Evolutionary conservation across 2,113 vertebrate species (phyloP).

Genomic region (Chloroceryle aenea): DNA sequence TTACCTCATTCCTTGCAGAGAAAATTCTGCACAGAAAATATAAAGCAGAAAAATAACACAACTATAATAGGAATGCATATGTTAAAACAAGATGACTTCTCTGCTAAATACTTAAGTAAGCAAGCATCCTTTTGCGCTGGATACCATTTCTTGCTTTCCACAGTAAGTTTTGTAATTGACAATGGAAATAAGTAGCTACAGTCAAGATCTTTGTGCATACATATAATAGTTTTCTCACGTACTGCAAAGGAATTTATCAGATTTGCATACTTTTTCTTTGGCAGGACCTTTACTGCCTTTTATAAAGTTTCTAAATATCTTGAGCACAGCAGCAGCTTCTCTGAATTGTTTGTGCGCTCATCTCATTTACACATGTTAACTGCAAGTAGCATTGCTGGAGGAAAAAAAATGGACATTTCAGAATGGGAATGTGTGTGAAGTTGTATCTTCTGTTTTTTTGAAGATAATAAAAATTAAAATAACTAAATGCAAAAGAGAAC

Average conservation of each 20-base stretch:
- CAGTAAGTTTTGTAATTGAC: conserved; percentile 59
- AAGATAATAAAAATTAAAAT: conserved; percentile 66
- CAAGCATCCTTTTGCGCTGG: conserved; percentile 31
- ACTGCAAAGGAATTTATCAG: conserved; percentile 49
- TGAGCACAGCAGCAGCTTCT: conserved; percentile 35
- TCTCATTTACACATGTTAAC: conserved; percentile 62
- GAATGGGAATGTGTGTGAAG: background rate
- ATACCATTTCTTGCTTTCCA: conserved; percentile 38
- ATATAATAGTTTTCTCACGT: background rate
- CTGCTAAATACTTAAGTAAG: conserved; percentile 11
- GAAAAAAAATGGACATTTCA: background rate
- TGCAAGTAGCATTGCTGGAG: background rate
- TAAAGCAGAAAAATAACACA: background rate
- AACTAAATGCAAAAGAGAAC: conserved; percentile 48
- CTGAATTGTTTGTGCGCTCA: conserved; percentile 31
- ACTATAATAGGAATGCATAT: background rate
- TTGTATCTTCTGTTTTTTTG: conserved; percentile 51
- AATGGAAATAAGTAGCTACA: conserved; percentile 56
- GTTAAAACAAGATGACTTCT: background rate
- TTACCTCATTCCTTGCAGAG: background rate
- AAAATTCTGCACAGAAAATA: background rate
- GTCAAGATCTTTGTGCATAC: conserved; percentile 32
- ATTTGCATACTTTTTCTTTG: conserved; percentile 53
- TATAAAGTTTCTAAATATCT: conserved; percentile 60
- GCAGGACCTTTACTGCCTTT: conserved; percentile 37